These are phyloP conservation scores for Vulpes vulpes DNA, from an alignment of 2,113 vertebrate species.

Conservation along the genomic window DNA sequence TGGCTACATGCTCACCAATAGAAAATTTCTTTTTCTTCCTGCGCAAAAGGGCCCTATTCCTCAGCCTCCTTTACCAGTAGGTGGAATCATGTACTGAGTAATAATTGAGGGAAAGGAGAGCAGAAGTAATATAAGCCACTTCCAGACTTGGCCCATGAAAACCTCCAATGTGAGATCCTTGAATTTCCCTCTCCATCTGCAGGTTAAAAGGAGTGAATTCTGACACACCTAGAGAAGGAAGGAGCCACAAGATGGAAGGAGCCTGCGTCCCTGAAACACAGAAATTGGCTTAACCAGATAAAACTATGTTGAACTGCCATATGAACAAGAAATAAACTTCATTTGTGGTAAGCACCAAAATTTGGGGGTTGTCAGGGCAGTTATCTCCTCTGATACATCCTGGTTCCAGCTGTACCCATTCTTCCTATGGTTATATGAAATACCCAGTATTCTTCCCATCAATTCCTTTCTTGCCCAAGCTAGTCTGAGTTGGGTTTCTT, in stretches of 20 bases:
- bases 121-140: background rate
- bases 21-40: constrained; percentile 4
- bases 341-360: background rate
- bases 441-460: background rate
- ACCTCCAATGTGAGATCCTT: background rate
- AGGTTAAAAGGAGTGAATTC: background rate
- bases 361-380: background rate
- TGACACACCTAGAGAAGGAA: background rate
- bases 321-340: constrained; percentile 1
- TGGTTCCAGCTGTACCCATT: background rate
- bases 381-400: background rate
- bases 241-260: background rate
- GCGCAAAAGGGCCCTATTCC: background rate
- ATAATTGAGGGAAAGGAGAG: background rate
- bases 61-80: constrained; percentile 15
- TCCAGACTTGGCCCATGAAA: background rate
- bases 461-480: background rate
- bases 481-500: constrained; percentile 5
- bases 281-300: background rate
- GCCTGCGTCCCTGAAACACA: background rate
- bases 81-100: background rate
- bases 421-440: background rate
- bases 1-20: background rate
- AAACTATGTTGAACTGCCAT: background rate
- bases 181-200: background rate